Percentiles rank a stretch among this genome's conserved stretches.
These are phyloP conservation scores for Ichneumoninae sp. DNA, from an alignment of 2,888 invertebrate species.

Conservation along the genomic window DNA sequence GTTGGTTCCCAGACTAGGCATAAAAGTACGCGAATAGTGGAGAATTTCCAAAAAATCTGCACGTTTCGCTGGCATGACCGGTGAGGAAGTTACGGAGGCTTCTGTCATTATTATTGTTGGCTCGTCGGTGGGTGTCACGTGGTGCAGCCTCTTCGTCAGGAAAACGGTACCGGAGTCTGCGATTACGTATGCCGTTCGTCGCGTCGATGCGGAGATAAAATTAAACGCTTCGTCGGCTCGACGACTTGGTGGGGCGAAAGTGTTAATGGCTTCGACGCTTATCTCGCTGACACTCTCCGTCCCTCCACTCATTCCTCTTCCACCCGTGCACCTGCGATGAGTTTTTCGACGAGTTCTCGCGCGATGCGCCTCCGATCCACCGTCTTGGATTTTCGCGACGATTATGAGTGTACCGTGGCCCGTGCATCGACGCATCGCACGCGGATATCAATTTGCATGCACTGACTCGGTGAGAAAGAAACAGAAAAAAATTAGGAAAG, in stretches of 20 bases:
- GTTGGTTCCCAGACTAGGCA: too few relatives aligned
- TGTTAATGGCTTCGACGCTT: conserved; percentile 29
- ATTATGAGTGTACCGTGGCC: conserved; percentile 90
- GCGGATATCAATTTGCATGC: conserved; percentile 80
- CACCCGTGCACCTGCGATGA: neutral
- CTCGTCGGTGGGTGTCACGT: conserved; percentile 3
- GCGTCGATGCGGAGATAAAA: conserved; percentile 43
- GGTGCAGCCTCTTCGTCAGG: conserved; percentile 1
- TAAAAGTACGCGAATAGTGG: too few relatives aligned
- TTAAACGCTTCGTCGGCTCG: conserved; percentile 44
- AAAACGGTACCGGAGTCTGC: neutral
- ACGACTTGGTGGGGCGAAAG: conserved; percentile 20
- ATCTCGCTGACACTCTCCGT: neutral
- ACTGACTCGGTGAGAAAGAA: conserved; percentile 29
- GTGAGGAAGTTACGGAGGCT: neutral
- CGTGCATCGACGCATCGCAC: conserved; percentile 87
- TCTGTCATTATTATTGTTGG: conserved; percentile 15
- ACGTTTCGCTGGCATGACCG: neutral
- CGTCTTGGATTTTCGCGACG: neutral
- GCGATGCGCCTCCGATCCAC: conserved; percentile 2
- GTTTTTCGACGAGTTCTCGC: neutral
- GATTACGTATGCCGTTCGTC: neutral
- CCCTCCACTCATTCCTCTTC: neutral
- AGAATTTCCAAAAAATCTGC: neutral
- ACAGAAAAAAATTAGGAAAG: neutral